Evolutionary conservation across 2,113 vertebrate genomes (phyloP).

Genomic region (Catagonus wagneri): DNA sequence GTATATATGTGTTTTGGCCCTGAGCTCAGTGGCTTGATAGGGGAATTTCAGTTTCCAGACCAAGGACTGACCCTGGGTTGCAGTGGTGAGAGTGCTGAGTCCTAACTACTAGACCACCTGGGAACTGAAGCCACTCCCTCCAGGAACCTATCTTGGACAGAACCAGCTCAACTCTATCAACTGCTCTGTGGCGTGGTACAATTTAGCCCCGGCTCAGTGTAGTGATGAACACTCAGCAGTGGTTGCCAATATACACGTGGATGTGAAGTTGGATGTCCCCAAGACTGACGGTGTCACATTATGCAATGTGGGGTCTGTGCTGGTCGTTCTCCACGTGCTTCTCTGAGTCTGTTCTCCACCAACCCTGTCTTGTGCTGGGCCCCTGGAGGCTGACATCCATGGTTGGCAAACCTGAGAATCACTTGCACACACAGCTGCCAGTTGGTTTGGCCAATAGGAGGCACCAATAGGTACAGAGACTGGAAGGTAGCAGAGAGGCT

Average conservation of each 20-base stretch:
- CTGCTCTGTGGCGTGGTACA: not conserved
- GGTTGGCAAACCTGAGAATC: not conserved
- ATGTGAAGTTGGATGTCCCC: not conserved
- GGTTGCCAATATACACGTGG: not conserved
- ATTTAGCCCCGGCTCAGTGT: not conserved
- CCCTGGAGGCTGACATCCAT: not conserved
- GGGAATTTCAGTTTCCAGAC: no score
- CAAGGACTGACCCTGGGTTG: no score
- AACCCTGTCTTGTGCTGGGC: not conserved
- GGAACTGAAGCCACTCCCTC: not conserved
- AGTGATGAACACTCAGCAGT: not conserved
- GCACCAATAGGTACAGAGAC: not conserved
- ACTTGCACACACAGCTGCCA: not conserved
- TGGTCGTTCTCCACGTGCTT: not conserved
- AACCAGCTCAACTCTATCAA: not conserved
- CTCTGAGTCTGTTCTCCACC: not conserved
- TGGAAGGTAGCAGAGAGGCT: not conserved
- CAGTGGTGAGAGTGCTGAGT: no score
- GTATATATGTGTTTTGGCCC: no score
- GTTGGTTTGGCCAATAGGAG: not conserved
- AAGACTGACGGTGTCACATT: not conserved
- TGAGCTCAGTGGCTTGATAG: no score
- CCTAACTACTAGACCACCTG: no score
- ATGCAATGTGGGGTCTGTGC: not conserved
- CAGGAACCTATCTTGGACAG: not conserved